phyloP scores from a whole-genome alignment of 2,888 invertebrate genomes.

The Loripinus fragilis region DNA sequence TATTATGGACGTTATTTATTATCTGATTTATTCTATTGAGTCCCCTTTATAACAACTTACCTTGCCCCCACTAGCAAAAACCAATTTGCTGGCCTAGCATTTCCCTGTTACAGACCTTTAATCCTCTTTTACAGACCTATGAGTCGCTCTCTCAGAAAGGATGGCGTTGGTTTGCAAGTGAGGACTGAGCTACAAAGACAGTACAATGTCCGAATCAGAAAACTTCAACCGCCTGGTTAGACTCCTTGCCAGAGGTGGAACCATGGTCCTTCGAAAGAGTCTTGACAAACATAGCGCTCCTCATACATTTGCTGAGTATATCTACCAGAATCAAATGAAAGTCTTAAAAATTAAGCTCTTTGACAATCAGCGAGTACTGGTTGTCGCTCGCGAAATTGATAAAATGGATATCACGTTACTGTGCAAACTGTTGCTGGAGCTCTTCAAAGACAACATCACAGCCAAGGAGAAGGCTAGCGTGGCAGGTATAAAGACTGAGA shows the following conservation, averaged over 20 bases:
- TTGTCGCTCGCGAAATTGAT: neutral
- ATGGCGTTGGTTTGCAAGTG: no score
- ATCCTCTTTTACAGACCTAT: no score
- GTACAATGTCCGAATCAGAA: neutral
- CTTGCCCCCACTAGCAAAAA: no score
- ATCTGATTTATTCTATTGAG: no score
- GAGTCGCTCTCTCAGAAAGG: no score
- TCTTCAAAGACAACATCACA: slow-evolving; percentile 6
- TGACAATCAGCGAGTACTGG: neutral
- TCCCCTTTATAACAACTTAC: no score
- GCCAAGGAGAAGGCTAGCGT: neutral
- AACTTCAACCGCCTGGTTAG: neutral
- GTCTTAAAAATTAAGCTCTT: neutral
- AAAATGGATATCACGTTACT: slow-evolving; percentile 5
- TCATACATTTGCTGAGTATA: neutral
- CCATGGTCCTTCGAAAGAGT: neutral
- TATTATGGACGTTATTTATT: no score
- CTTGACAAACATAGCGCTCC: neutral
- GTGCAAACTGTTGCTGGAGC: neutral
- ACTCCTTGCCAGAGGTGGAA: slow-evolving; percentile 1
- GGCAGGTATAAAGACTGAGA: neutral
- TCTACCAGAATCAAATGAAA: neutral
- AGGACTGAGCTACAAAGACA: no score
- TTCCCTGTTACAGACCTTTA: no score
- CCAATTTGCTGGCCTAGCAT: no score